Evolutionary conservation across 2,888 invertebrate species (phyloP), one percentile per base, ranked within the genome.

Genomic region (Dryadula phaetusa): DNA sequence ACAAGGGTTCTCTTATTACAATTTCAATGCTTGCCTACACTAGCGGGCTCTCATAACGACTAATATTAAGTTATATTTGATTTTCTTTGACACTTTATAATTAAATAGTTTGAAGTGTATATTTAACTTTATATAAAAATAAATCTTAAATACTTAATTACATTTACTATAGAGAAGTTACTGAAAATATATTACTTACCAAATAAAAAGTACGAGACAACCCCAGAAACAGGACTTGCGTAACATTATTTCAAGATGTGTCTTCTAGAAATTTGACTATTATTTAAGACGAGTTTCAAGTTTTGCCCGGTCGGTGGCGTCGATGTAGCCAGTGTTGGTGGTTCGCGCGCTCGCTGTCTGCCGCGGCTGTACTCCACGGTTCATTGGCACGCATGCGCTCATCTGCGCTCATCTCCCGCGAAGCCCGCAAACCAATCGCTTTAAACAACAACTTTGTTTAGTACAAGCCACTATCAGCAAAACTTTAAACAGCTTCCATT

Each of bases 301-400:
- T 64, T 44, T 32, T 67, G 52, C 28, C 61, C 64, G 49, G 44
- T 56, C 60, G 60, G 47, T 52, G 28, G 49, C 67, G 67, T 69
- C 71, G 68, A 67, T 70, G 67, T 66, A 70, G 52, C 70, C 77
- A 77, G 81, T 78, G 76, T 76, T 78, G 69, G 53, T 64, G 64
- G 72, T 76, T 76, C 72, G 75, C 77, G 75, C 73, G 75, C 68
- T 72, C 74, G 66, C 72, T 66, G 74, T 75, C 77, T 74, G 75
- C 73, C 74, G 67, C 67, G 73, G 73, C 66, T 67, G 69, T 75
- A 72, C 69, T 58, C 62, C 65, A 67, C 12, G 40, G 49, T 62
- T 44, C 40, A 8, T 25, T 28, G 25, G 56, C 73, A 75, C 87
- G 85, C 87, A 84, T 82, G 87, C 86, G 83, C 75, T 40, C 18